These are phyloP conservation scores for Gila robusta DNA, from an alignment of 2,797 vertebrate species.

Conservation along the genomic window DNA sequence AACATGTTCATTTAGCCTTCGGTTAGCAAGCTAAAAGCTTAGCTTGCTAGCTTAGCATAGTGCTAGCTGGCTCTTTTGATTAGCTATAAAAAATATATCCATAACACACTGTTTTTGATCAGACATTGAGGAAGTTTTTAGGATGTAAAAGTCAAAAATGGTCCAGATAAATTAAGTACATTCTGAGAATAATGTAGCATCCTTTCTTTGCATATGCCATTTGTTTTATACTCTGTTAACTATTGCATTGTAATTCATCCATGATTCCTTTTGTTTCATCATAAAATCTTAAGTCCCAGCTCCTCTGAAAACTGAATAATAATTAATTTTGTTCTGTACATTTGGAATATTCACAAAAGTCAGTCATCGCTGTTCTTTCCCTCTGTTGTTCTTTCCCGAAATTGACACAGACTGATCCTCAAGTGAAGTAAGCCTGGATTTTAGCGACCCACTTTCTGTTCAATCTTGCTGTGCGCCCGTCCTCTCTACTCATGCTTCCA, in stretches of 20 bases:
- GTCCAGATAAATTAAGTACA: not conserved
- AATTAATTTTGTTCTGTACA: not conserved
- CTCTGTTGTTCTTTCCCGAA: not conserved
- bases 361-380: not conserved
- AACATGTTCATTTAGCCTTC: not conserved
- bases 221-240: not conserved
- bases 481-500: slow-evolving; percentile 8
- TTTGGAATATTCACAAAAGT: not conserved
- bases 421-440: slow-evolving; percentile 29
- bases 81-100: not conserved
- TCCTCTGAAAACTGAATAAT: not conserved
- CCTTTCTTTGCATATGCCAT: not conserved
- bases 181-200: not conserved
- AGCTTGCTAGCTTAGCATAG: not conserved
- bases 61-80: not conserved
- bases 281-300: not conserved
- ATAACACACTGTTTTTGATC: not conserved
- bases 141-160: not conserved
- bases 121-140: not conserved
- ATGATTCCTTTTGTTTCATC: not conserved
- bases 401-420: not conserved
- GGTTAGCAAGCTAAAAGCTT: not conserved
- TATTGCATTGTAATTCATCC: not conserved
- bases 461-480: not conserved
- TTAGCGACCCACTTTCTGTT: slow-evolving; percentile 32